phyloP scores from a whole-genome alignment of 2,113 vertebrate genomes.

The Hiodon tergisus region DNA sequence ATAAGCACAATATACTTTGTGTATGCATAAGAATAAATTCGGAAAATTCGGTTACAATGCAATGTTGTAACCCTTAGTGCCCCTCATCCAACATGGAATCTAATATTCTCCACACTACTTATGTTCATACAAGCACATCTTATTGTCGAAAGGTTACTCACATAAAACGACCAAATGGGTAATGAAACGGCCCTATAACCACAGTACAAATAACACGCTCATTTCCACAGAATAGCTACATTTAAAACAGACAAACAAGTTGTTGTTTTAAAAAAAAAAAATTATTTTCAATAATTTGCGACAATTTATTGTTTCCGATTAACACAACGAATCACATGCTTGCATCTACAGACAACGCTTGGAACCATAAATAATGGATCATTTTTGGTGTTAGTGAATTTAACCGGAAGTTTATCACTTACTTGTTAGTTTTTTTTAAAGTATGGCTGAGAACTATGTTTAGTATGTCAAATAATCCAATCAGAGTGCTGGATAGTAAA shows the following conservation, averaged over 20 bases:
- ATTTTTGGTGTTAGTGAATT: constrained; percentile 48
- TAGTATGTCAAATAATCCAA: constrained; percentile 43
- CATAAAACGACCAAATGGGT: constrained; percentile 72
- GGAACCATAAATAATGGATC: constrained; percentile 58
- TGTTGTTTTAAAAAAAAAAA: constrained; percentile 53
- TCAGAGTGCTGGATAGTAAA: constrained; percentile 39
- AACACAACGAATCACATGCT: constrained; percentile 64
- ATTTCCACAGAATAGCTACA: constrained; percentile 69
- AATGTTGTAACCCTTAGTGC: constrained; percentile 69
- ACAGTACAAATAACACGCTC: constrained; percentile 67
- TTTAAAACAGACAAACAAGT: constrained; percentile 70
- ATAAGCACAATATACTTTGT: constrained; percentile 72
- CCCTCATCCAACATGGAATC: constrained; percentile 53
- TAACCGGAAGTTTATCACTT: constrained; percentile 52
- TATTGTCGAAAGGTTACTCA: constrained; percentile 61
- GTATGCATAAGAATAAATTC: constrained; percentile 73
- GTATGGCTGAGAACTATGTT: constrained; percentile 46
- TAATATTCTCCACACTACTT: constrained; percentile 57
- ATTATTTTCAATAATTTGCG: constrained; percentile 51
- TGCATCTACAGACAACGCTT: constrained; percentile 66
- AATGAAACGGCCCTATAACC: constrained; percentile 69
- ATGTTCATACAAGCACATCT: constrained; percentile 64
- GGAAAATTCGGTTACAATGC: constrained; percentile 72
- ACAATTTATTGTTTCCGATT: constrained; percentile 68
- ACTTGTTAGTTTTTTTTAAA: constrained; percentile 55